Evolutionary conservation across 2,797 vertebrate genomes (phyloP), one percentile per base, ranked within the genome.

Genomic region (Macropus fuliginosus): DNA sequence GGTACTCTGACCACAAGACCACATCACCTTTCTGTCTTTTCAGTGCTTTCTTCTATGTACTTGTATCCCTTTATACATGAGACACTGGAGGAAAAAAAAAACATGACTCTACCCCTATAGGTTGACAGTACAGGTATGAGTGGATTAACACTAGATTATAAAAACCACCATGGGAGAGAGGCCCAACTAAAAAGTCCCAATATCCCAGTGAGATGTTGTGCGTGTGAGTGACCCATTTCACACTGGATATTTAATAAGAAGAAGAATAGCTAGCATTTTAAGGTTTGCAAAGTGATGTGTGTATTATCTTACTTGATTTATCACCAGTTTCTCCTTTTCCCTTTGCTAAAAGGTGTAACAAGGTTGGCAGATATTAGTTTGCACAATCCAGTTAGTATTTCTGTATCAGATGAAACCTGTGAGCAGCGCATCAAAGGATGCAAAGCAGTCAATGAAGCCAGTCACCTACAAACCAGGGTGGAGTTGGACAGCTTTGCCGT

Each of bases 361-460:
- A 98, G 99, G 0, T 98, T 99, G 90, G 99, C 99, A 0, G 98
- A 99, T 40, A 99, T 99, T 98, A 99, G 99, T 97, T 98, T 99
- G 94, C 99, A 98, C 0, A 97, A 99, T 92, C 99, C 99, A 0
- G 89, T 99, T 97, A 99, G 96, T 94, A 98, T 99, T 97, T 98
- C 99, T 0, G 96, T 99, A 95, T 98, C 98, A 81, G 99, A 99
- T n/a, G 98, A 98, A 94, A 40, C 14, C 92, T n/a, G 89, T 5
- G 91, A 96, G 4, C 66, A 94, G 3, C 89, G 90, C 92, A 81
- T 90, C 34, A 62, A 55, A 12, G 16, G 56, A 11, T 46, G 18
- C 1, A n/a, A 96, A 54, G 40, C 0, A 0, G 0, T 74, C 56
- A 91, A 59, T n/a, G 96, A 98, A 92, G 57, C 29, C 27, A 4